Percentiles rank a stretch among this genome's conserved stretches.
These are phyloP conservation scores for Lampris megalopsis DNA, from an alignment of 2,113 vertebrate genomes.

Conservation along the genomic window DNA sequence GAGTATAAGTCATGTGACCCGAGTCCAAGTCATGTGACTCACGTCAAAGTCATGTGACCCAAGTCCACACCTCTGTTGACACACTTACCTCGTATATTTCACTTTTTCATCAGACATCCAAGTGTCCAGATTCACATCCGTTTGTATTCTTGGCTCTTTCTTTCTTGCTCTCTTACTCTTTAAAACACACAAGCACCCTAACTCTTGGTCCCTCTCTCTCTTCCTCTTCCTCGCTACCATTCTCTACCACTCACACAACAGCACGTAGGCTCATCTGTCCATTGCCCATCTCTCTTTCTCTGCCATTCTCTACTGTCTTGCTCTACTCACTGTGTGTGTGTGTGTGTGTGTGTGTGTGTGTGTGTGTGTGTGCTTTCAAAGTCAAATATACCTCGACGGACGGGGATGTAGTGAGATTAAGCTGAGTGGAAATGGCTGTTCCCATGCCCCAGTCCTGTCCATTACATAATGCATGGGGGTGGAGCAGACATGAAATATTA, in stretches of 20 bases:
- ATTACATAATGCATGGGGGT: conserved; percentile 71
- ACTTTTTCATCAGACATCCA: background rate
- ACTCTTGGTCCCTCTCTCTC: too few relatives aligned
- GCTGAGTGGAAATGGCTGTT: conserved; percentile 64
- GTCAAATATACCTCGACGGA: conserved; percentile 17
- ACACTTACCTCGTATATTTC: background rate
- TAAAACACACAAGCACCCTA: background rate
- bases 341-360: background rate
- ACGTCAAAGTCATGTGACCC: too few relatives aligned
- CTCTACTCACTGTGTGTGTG: background rate
- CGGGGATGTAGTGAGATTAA: conserved; percentile 46
- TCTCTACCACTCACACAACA: too few relatives aligned
- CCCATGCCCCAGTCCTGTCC: conserved; percentile 32
- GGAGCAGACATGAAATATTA: conserved; percentile 70
- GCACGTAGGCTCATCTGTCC: too few relatives aligned
- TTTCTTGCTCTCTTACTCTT: conserved; percentile 20
- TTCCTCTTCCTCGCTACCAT: too few relatives aligned
- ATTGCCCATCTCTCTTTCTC: too few relatives aligned
- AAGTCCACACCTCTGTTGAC: too few relatives aligned
- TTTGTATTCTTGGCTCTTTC: background rate
- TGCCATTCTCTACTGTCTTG: too few relatives aligned
- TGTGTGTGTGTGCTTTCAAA: background rate
- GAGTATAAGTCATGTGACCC: too few relatives aligned
- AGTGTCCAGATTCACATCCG: too few relatives aligned
- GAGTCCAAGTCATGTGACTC: too few relatives aligned